Base-by-base conservation (phyloP, 2,797 vertebrate genomes). In the Hippopotamyrus pictus region DNA sequence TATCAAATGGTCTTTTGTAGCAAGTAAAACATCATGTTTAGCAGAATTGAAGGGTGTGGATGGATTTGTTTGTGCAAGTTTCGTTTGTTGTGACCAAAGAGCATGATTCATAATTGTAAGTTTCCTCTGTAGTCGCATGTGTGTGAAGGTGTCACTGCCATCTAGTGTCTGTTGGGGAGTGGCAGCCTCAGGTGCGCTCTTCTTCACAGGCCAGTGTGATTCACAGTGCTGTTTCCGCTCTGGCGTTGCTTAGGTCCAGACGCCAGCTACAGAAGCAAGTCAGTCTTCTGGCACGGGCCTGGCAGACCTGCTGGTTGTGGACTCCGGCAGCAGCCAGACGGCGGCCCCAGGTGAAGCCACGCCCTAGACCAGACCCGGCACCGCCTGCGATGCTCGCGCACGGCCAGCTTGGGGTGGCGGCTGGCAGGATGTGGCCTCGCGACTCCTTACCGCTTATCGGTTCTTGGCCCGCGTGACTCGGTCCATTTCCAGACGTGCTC, bases 221-320 rank as follows among this genome's bases (percentile, higher is more conserved):
- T 69, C 87, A 69, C 57, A 2, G 19, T 44, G 22, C 84, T 54
- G 22, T n/a, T 37, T 12, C n/a, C 46, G 1, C 44, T 22, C 41
- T 7, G 14, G 7, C 46, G 87, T 91, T 91, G 3, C 91, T 92
- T 92, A 99, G 98, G 93, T 94, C 46, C 95, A 94, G 90, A 91
- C 89, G 9, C 91, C 96, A 89, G 89, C 92, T 54, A 90, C 90
- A 54, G 94, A 96, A 91, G 93, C 94, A 54, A 95, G 94, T 92
- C 97, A 97, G 92, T 93, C 97, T 0, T 94, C 96, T 48, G 93
- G 90, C 69, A 94, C 94, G 2, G 97, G 96, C 90, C 94, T 99
- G 84, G 97, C 97, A 88, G 97, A 99, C 92, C 94, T 99, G 83
- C 91, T 99, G 19, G 97, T 97, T 94, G 97, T 97, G 91, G 97